Evolutionary conservation across 1,140 invertebrate species (phyloP).

Genomic region (Caenorhabditis latens): DNA sequence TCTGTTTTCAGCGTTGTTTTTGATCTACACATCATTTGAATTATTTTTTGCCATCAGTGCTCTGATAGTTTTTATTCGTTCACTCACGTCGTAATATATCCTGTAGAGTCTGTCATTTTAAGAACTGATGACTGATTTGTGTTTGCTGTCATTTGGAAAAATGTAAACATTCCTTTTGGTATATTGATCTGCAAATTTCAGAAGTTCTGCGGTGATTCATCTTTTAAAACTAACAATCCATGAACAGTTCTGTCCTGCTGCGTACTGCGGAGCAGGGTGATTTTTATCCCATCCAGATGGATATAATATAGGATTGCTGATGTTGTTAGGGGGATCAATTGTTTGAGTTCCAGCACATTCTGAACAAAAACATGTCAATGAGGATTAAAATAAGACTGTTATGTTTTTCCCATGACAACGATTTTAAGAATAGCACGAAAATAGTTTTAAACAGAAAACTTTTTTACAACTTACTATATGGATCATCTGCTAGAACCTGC

Average conservation of each 20-base stretch:
- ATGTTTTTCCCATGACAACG: no score
- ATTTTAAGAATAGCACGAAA: no score
- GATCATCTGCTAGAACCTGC: no score
- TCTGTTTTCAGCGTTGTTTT: no score
- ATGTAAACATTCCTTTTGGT: conserved; percentile 10
- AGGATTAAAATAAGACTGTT: no score
- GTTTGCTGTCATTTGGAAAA: not conserved
- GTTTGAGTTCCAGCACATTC: conserved; percentile 28
- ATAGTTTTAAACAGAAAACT: not conserved
- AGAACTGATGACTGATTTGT: not conserved
- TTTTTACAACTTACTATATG: not conserved
- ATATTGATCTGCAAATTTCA: not conserved
- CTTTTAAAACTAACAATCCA: not conserved
- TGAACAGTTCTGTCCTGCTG: conserved; percentile 5
- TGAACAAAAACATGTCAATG: not conserved
- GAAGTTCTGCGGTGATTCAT: not conserved
- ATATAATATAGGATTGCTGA: not conserved
- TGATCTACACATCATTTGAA: no score
- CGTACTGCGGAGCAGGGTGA: not conserved
- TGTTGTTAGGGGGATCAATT: not conserved
- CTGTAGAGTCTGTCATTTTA: not conserved
- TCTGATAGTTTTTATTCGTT: not conserved
- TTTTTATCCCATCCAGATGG: not conserved
- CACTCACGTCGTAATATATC: not conserved
- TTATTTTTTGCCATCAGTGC: no score